phyloP scores from a whole-genome alignment of 2,888 invertebrate genomes.

The Hylaea fasciaria region DNA sequence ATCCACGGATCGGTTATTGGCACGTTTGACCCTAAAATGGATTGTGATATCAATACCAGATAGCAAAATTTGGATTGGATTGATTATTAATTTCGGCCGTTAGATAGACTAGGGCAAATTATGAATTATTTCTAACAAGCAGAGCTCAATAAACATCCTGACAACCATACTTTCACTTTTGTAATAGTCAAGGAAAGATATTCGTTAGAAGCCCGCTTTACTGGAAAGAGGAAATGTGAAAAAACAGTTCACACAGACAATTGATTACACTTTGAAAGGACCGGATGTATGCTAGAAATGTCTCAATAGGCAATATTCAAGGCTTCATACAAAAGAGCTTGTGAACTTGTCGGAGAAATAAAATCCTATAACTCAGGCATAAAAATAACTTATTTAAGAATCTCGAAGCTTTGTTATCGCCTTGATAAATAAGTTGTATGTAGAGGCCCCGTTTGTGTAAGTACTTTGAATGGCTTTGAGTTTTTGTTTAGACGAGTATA shows the following conservation, averaged over 20 bases:
- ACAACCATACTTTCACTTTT: too few species aligned
- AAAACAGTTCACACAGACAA: slow-evolving; percentile 16
- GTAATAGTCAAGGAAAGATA: neutral
- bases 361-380: slow-evolving; percentile 27
- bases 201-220: slow-evolving; percentile 1
- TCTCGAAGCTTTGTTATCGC: neutral
- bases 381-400: slow-evolving; percentile 16
- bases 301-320: slow-evolving; percentile 47
- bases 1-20: too few species aligned
- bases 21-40: too few species aligned
- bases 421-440: neutral
- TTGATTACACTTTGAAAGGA: slow-evolving; percentile 7
- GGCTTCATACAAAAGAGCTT: slow-evolving; percentile 47
- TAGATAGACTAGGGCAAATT: too few species aligned
- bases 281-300: slow-evolving; percentile 41
- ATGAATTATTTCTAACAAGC: too few species aligned
- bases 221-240: slow-evolving; percentile 11
- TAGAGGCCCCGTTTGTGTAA: neutral
- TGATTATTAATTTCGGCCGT: neutral
- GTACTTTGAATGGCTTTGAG: too few species aligned
- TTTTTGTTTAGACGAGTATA: too few species aligned
- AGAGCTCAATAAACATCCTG: too few species aligned
- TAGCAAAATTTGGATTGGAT: neutral
- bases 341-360: slow-evolving; percentile 21
- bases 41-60: too few species aligned